phyloP scores from a whole-genome alignment of 92 coral and sea anemone genomes.

The Porites cylindrica region DNA sequence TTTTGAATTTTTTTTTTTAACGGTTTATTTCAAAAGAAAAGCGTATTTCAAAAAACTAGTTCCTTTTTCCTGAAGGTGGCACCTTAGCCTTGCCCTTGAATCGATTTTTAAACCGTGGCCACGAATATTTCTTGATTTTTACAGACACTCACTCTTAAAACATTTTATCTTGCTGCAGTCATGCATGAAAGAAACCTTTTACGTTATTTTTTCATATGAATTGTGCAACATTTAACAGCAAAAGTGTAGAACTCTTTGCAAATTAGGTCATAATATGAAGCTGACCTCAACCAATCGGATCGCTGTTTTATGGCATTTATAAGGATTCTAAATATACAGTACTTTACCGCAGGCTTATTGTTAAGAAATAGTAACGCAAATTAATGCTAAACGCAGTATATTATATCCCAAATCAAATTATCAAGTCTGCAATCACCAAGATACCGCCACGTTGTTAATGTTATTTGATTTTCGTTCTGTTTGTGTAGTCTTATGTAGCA shows the following conservation, averaged over 20 bases:
- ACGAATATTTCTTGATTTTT: too few relatives aligned
- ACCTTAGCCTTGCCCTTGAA: too few relatives aligned
- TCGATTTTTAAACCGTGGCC: too few relatives aligned
- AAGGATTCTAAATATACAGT: background rate
- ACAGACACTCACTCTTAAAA: too few relatives aligned
- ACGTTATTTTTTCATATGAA: background rate
- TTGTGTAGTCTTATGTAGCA: background rate
- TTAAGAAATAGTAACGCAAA: background rate
- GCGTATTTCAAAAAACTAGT: too few relatives aligned
- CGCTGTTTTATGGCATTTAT: background rate
- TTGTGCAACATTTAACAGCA: background rate
- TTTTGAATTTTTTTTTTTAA: too few relatives aligned
- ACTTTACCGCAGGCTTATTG: background rate
- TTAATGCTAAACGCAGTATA: background rate
- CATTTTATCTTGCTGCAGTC: background rate
- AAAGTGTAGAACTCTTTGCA: background rate
- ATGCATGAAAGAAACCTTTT: background rate
- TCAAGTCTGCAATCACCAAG: background rate
- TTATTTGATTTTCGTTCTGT: background rate
- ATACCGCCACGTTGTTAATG: background rate
- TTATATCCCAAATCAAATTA: background rate
- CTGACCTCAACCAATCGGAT: conserved; percentile 1
- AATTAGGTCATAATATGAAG: background rate
- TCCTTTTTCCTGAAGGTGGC: too few relatives aligned
- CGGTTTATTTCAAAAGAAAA: too few relatives aligned